Evolutionary conservation across 1,140 invertebrate species (phyloP).

Genomic region (Wiebesia pumilae): DNA sequence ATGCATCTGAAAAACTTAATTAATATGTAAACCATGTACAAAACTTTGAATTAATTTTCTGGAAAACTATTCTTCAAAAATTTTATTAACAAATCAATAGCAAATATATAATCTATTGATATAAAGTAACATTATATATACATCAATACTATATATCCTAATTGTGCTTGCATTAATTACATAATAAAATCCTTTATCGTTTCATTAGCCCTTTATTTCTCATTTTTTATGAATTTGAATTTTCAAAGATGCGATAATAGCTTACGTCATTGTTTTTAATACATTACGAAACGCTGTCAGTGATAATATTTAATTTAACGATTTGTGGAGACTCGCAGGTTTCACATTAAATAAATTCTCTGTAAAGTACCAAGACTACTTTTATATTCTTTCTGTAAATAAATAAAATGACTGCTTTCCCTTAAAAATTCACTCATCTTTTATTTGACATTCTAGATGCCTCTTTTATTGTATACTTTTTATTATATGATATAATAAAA

Average conservation of each 20-base stretch:
- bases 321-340: neutral
- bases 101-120: too few species aligned
- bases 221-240: neutral
- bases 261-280: conserved; percentile 5
- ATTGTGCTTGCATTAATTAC: neutral
- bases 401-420: neutral
- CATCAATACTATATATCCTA: neutral
- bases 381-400: neutral
- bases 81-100: neutral
- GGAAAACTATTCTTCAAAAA: neutral
- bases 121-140: too few species aligned
- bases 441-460: neutral
- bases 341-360: neutral
- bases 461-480: neutral
- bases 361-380: neutral
- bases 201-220: neutral
- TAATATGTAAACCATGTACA: neutral
- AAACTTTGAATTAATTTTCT: neutral
- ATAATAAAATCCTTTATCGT: neutral
- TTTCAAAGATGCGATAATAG: neutral
- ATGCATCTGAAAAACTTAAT: too few species aligned
- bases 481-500: neutral
- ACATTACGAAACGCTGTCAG: neutral
- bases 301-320: conserved; percentile 2
- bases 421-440: neutral